A percentile compares a stretch with the other conserved stretches of the same genome.
phyloP scores from a whole-genome alignment of 1,140 invertebrate species.

The Monochamus saltuarius region DNA sequence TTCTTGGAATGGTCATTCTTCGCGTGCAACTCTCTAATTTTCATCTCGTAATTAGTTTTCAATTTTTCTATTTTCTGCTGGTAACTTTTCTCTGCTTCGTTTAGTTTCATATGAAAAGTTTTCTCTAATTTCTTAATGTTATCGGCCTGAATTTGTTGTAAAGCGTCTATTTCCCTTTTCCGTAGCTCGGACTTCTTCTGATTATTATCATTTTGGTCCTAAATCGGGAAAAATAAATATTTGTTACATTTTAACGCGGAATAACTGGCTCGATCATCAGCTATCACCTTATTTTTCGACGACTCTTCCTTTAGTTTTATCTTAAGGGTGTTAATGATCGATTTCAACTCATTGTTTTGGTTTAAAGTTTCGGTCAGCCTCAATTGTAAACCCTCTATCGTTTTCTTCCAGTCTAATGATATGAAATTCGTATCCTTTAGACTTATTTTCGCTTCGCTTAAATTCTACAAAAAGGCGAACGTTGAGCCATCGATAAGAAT shows the following conservation, averaged over 20 bases:
- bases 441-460: not conserved
- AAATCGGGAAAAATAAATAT: not conserved
- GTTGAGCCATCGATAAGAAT: too few relatives aligned
- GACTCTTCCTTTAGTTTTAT: constrained; percentile 1
- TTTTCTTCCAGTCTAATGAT: constrained; percentile 34
- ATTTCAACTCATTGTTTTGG: constrained; percentile 34
- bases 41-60: constrained; percentile 10
- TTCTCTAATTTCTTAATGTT: constrained; percentile 13
- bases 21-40: constrained; percentile 8
- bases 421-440: constrained; percentile 27
- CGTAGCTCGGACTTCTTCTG: constrained; percentile 15
- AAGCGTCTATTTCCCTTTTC: constrained; percentile 20
- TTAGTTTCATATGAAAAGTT: constrained; percentile 2
- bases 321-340: constrained; percentile 15
- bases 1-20: constrained; percentile 18
- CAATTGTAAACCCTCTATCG: constrained; percentile 31
- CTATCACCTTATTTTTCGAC: not conserved
- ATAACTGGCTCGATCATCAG: not conserved
- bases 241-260: not conserved
- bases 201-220: constrained; percentile 7
- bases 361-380: constrained; percentile 33
- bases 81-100: constrained; percentile 12
- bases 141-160: not conserved
- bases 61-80: constrained; percentile 19
- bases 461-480: too few relatives aligned